Percentiles rank a stretch among this genome's conserved stretches.
Evolutionary conservation across 2,888 invertebrate species (phyloP).

Genomic region (Ophion ventricosus): DNA sequence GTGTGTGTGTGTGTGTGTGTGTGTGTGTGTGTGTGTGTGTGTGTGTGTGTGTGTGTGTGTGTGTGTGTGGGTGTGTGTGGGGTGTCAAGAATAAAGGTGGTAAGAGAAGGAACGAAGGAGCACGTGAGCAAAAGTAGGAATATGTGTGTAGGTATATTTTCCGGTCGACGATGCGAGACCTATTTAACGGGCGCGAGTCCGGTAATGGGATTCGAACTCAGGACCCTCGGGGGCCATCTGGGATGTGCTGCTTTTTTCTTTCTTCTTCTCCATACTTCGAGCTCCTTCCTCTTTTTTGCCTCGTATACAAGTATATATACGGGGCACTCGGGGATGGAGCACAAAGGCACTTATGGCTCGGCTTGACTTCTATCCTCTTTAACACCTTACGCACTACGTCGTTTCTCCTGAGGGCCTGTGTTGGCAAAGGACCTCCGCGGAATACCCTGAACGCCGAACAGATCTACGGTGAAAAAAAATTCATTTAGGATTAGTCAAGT

Average conservation of each 20-base stretch:
- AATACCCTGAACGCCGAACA: slow-evolving; percentile 10
- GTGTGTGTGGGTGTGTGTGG: neutral
- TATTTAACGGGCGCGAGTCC: slow-evolving; percentile 84
- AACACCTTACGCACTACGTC: slow-evolving; percentile 32
- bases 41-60: neutral
- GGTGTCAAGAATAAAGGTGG: slow-evolving; percentile 5
- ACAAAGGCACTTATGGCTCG: slow-evolving; percentile 34
- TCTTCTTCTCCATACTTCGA: slow-evolving; percentile 30
- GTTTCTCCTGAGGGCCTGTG: slow-evolving; percentile 8
- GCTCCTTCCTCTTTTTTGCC: slow-evolving; percentile 68
- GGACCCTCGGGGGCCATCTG: slow-evolving; percentile 81
- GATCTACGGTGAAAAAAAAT: slow-evolving; percentile 3
- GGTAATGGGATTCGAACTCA: slow-evolving; percentile 83
- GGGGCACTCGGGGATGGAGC: slow-evolving; percentile 31
- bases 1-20: neutral
- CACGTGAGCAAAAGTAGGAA: slow-evolving; percentile 45
- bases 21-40: neutral
- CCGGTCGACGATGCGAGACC: slow-evolving; percentile 83
- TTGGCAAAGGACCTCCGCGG: slow-evolving; percentile 17
- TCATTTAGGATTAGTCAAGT: neutral
- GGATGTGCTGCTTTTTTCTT: slow-evolving; percentile 70
- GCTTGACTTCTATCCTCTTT: slow-evolving; percentile 28
- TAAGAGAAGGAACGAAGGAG: slow-evolving; percentile 45
- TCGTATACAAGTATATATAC: slow-evolving; percentile 37
- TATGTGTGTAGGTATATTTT: slow-evolving; percentile 79